Base-by-base conservation (phyloP, 2,888 invertebrate genomes). In the Disparrhopalites patrizii region DNA sequence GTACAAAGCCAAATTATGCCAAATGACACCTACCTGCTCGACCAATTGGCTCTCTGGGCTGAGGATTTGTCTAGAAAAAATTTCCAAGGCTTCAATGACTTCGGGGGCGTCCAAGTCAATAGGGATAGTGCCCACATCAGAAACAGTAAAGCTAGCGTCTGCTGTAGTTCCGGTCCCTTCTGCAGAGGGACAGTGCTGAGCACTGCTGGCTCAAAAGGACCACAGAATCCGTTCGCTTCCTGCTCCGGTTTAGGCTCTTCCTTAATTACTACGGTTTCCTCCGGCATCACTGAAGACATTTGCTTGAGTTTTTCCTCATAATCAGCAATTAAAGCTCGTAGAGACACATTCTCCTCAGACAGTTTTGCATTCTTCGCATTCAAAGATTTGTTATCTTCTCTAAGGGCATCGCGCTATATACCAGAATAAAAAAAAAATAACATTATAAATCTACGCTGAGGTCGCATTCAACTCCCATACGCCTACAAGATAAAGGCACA, bases 191-290 rank as follows among this genome's bases (percentile, higher is more conserved):
- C 54, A 71, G 69, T 67, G 70, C 65, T 66, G 71, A 69, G 75
- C 75, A 71, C 75, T 65, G 75, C 75, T 70, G 75, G 75, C 75
- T 75, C 73, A 68, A 68, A 69, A 58, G 69, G 62, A 68, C 61
- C 58, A 47, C 66, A 58, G 64, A 60, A 60, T 30, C 20, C 56
- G 33, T 23, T 57, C 30, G 40, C 50, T 47, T 57, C 56, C 31
- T 38, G 15, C 52, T 58, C 65, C 27, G 50, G 30, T n/a, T 43
- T 50, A 31, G 60, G 25, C n/a, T 63, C 60, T 47, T 55, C 54
- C 43, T 66, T 54, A 30, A 62, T 50, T 52, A n/a, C 52, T 15
- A 55, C 28, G 27, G 28, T 28, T 25, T 20, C 40, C n/a, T n/a
- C 18, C 25, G 33, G 23, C 25, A 38, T 28, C n/a, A 23, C n/a